A percentile compares a stretch with the other conserved stretches of the same genome.
These are phyloP conservation scores for Hyalella azteca DNA, from an alignment of 2,888 invertebrate species.

Conservation along the genomic window DNA sequence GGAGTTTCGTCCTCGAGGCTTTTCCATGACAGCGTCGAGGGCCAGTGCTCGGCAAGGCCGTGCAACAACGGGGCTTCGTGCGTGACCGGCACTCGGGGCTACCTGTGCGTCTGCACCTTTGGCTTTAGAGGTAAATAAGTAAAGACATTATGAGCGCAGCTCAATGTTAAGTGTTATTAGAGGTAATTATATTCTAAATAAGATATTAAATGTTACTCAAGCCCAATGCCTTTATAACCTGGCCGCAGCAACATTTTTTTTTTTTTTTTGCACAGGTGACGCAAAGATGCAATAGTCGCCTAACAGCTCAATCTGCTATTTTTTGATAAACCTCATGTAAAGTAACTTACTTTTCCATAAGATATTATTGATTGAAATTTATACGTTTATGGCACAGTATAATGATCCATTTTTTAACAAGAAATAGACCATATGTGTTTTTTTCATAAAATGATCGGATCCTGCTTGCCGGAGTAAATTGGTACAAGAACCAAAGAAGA, in stretches of 20 bases:
- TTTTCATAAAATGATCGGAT: no score
- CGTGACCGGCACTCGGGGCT: conserved; percentile 41
- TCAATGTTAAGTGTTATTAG: neutral
- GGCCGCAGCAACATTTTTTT: neutral
- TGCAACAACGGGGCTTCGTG: conserved; percentile 52
- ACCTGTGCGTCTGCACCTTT: conserved; percentile 50
- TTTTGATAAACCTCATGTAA: no score
- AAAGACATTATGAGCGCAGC: neutral
- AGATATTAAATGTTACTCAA: neutral
- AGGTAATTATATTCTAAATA: neutral
- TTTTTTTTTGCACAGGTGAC: neutral
- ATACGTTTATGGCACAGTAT: no score
- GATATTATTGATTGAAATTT: no score
- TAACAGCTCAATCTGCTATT: neutral
- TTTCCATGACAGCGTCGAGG: conserved; percentile 16
- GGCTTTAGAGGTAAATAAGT: conserved; percentile 50
- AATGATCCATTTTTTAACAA: no score
- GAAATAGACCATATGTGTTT: no score
- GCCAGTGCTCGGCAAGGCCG: conserved; percentile 40
- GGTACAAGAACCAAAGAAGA: no score
- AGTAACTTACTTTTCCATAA: no score
- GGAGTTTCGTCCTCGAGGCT: conserved; percentile 22
- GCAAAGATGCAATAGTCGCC: neutral
- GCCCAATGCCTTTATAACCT: neutral
- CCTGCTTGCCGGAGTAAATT: no score